Evolutionary conservation across 2,888 invertebrate genomes (phyloP), one percentile per base, ranked within the genome.

Genomic region (Chalcis sispes): DNA sequence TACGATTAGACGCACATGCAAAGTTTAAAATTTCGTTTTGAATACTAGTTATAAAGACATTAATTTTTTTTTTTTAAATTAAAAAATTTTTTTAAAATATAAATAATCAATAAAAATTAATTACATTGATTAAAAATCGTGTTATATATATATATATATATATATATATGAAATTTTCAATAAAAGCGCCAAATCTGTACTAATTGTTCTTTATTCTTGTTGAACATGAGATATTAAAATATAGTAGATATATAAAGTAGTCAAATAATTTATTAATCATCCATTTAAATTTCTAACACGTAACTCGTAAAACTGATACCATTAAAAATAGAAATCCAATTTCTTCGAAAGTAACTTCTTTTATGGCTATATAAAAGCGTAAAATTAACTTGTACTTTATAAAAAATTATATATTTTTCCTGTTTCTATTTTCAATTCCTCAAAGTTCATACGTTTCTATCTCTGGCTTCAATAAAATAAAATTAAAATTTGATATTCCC

Each of bases 261-360:
- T 52, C 25, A 52, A 52, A 25, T 52, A 52, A 23, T 32, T 8
- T 8, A 18, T 7, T 7, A 18, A 7, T n/a, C n/a, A n/a, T n/a
- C n/a, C n/a, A n/a, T n/a, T n/a, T n/a, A 27, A 7, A 54, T 15
- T 48, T 48, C 15, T 8, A 0, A 46, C 46, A 59, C 29, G 48
- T 48, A 25, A 8, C 29, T 32, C 36, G 52, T 65, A 65, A 65
- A 52, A 10, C 32, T 15, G 7, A 7, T 1, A 29, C 27, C 48
- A 69, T 69, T 46, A 59, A 48, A 59, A 58, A 69, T 59, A 18
- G 32, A 69, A 48, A 59, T 69, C 48, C 69, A 58, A 69, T 69
- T 69, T 36, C 25, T n/a, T 52, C 13, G n/a, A 56, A 7, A 67
- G 56, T n/a, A 32, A 25, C 18, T 5, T 2, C 36, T 65, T 36